Conservation (phyloP, 2,113 vertebrate genomes). For the Chaetops frenatus region DNA sequence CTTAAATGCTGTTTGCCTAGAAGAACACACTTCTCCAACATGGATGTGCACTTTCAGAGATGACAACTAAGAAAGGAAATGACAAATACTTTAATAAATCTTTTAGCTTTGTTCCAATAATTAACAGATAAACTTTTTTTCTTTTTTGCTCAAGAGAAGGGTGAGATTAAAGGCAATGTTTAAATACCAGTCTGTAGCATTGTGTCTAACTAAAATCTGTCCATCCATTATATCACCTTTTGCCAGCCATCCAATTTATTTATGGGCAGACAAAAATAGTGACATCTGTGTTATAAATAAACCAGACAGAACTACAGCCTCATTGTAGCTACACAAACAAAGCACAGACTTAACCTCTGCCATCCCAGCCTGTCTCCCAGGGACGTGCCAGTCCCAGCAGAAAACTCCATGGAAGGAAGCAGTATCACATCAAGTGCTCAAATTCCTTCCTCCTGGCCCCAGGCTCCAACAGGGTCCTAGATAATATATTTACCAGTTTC, state of each 20-base stretch:
- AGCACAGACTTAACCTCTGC: background rate
- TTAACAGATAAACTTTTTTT: background rate
- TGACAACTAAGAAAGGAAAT: background rate
- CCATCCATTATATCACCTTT: background rate
- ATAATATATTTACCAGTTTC: background rate
- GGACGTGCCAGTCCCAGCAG: background rate
- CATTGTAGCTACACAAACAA: background rate
- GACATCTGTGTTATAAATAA: conserved; percentile 35
- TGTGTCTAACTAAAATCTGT: background rate
- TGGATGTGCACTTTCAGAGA: background rate
- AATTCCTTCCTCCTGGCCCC: background rate
- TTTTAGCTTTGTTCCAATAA: background rate
- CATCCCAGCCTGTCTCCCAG: background rate
- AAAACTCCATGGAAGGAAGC: background rate
- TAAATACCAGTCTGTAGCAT: background rate
- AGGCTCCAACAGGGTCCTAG: background rate
- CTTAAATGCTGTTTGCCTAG: background rate
- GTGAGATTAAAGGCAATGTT: background rate
- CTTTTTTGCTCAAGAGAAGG: background rate
- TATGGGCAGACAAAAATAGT: background rate
- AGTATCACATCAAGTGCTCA: background rate
- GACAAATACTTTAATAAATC: background rate
- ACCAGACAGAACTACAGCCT: background rate
- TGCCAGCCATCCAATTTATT: background rate
- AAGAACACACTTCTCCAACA: background rate